Evolutionary conservation across 1,140 invertebrate genomes (phyloP).

Genomic region (Reticulitermes speratus): DNA sequence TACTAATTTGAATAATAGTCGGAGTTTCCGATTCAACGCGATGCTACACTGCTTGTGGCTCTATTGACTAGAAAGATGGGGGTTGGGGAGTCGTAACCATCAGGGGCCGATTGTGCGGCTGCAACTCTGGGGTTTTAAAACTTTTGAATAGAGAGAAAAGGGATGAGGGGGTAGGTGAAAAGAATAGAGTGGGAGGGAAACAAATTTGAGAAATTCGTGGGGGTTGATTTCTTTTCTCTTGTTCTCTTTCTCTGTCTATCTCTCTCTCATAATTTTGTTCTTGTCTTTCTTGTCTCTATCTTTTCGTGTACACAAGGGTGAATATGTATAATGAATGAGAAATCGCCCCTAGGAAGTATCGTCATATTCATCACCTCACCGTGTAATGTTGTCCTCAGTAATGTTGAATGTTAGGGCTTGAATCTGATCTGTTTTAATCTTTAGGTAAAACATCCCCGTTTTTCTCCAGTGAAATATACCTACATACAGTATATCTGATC

Average conservation of each 20-base stretch:
- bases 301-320: slow-evolving; percentile 5
- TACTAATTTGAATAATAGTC: not conserved
- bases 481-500: too few relatives aligned
- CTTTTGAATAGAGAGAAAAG: not conserved
- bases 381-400: not conserved
- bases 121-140: slow-evolving; percentile 14
- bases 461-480: too few relatives aligned
- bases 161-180: not conserved
- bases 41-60: not conserved
- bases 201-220: not conserved
- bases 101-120: slow-evolving; percentile 10
- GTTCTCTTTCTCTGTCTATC: too few relatives aligned
- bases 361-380: not conserved
- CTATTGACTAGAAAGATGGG: slow-evolving; percentile 11
- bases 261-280: too few relatives aligned
- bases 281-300: not conserved
- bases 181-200: not conserved
- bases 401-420: too few relatives aligned
- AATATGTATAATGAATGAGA: not conserved
- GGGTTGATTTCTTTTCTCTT: not conserved
- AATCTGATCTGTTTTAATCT: too few relatives aligned
- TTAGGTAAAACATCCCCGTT: too few relatives aligned
- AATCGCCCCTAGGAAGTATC: not conserved
- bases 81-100: not conserved
- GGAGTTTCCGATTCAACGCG: not conserved